Base-by-base conservation (phyloP, 2,113 vertebrate genomes). In the Arizona elegans region DNA sequence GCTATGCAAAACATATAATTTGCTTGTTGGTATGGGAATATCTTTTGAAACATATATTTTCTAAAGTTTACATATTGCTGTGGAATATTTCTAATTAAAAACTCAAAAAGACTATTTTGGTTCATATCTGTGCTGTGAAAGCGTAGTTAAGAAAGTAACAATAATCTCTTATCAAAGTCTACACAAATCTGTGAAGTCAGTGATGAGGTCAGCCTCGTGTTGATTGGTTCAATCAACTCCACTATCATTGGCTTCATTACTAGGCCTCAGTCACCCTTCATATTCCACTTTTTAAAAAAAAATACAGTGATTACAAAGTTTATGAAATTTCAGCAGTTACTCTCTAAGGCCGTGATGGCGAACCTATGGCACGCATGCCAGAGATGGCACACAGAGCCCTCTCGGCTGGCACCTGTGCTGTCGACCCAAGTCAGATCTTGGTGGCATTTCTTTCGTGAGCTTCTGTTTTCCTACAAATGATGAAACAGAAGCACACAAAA, bases 81-180 rank as follows among this genome's bases (percentile, higher is more conserved):
- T 5, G 70, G 95, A 93, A 24, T 87, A 95, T 17, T 90, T 96
- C 94, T 94, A 62, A 87, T 92, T 92, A 94, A 33, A 52, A 91
- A 91, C 7, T 54, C 93, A 93, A 89, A 92, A 96, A 38, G 38
- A 95, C 95, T 90, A 1, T 13, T 19, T 53, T 91, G 91, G 92
- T 94, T 29, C 1, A 95, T 91, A 95, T 91, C 56, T 93, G 75
- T 94, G 95, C 92, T 88, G 93, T 43, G 55, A 94, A 59, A 93
- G 88, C 3, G 0, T 81, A 97, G 93, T 43, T 86, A 91, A 95
- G 53, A 50, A 93, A 91, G 95, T 96, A 95, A 96, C 24, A 70
- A 19, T 19, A 47, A 8, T 29, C 12, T 65, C 24, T 29, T 65
- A 29, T 17, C 21, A 12, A n/a, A 65, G 23, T 8, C 53, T 88